These are phyloP conservation scores for Venturia canescens DNA, from an alignment of 1,140 invertebrate species.

Conservation along the genomic window DNA sequence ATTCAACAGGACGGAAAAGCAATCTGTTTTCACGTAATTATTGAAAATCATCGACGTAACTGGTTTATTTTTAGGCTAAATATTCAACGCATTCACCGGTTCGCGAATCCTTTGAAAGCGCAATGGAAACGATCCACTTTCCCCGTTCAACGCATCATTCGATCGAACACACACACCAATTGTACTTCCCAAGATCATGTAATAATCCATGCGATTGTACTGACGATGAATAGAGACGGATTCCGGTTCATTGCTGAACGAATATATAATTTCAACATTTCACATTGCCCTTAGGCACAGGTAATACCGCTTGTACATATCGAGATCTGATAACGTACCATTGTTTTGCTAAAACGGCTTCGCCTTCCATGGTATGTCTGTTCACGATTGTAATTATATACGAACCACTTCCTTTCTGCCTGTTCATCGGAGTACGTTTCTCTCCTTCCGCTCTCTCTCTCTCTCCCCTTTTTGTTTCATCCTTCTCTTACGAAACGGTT, in stretches of 20 bases:
- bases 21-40: neutral
- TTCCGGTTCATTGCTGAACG: neutral
- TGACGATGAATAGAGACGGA: neutral
- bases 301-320: neutral
- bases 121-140: neutral
- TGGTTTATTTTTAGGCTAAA: neutral
- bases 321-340: constrained; percentile 12
- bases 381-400: constrained; percentile 8
- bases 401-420: neutral
- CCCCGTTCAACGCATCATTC: neutral
- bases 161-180: neutral
- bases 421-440: neutral
- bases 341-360: neutral
- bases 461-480: neutral
- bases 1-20: no score
- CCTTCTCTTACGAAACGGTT: constrained; percentile 36
- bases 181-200: neutral
- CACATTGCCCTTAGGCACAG: neutral
- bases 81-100: neutral
- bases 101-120: neutral
- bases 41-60: neutral
- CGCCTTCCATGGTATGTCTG: neutral
- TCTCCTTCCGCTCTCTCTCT: neutral
- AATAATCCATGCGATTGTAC: constrained; percentile 7
- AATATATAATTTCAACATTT: constrained; percentile 14